phyloP scores from a whole-genome alignment of 1,140 invertebrate genomes.

The Colletes gigas region DNA sequence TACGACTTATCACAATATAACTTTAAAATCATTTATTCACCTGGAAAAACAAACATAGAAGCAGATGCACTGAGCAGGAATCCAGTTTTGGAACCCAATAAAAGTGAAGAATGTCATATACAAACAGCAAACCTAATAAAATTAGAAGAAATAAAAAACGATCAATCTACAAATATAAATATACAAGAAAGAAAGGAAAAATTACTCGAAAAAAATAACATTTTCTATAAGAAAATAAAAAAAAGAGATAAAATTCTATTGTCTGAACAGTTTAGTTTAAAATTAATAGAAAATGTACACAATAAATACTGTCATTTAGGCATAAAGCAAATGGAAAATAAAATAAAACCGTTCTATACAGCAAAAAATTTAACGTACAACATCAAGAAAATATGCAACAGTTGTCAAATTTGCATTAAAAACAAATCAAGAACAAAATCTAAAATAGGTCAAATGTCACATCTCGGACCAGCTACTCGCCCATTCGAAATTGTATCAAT shows the following conservation, averaged over 20 bases:
- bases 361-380: conserved; percentile 20
- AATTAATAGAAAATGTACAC: background rate
- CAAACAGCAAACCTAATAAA: background rate
- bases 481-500: too few relatives aligned
- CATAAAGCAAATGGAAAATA: conserved; percentile 31
- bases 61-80: too few relatives aligned
- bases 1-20: conserved; percentile 28
- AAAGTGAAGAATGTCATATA: too few relatives aligned
- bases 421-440: conserved; percentile 72
- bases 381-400: conserved; percentile 17
- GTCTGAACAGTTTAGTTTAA: conserved; percentile 7
- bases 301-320: conserved; percentile 20
- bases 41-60: conserved; percentile 16
- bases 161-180: background rate
- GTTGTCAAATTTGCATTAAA: conserved; percentile 21
- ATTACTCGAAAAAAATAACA: conserved; percentile 2
- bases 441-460: conserved; percentile 69
- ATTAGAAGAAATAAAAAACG: conserved; percentile 21
- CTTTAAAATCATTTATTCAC: conserved; percentile 8
- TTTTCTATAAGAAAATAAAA: conserved; percentile 19
- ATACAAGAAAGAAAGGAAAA: background rate
- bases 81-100: too few relatives aligned
- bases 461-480: conserved; percentile 70
- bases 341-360: conserved; percentile 16
- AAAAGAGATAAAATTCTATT: conserved; percentile 31